Base-by-base conservation (phyloP, 92 coral and sea anemone genomes). In the Virgularia gustaviana region DNA sequence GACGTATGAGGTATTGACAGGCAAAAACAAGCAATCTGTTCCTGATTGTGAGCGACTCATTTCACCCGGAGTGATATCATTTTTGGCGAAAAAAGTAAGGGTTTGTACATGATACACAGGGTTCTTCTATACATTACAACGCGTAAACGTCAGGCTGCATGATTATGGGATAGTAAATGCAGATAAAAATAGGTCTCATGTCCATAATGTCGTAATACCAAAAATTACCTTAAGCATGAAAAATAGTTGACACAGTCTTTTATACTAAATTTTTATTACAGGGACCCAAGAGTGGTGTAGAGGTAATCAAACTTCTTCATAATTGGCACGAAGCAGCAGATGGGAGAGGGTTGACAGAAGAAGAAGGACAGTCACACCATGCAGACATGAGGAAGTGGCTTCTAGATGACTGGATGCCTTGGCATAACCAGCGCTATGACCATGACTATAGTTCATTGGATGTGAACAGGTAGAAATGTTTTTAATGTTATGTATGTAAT, bases 11-110 rank as follows among this genome's bases (percentile, higher is more conserved):
- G n/a, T n/a, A n/a, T n/a, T n/a, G n/a, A n/a, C n/a, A n/a, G n/a
- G n/a, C n/a, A n/a, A n/a, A n/a, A 84, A 81, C 72, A 84, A 88
- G 52, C 84, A 88, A 51, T 88, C 94, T 31, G 94, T 84, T 3
- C 94, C 84, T 0, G 87, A 88, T 45, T 88, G 94, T 49, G 86
- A 88, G 79, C 53, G 73, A 31, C 12, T 88, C 16, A 30, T 88
- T 19, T 77, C 74, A 11, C 84, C 76, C 16, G 86, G 88, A 19
- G 92, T 80, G 3, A 76, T 84, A 9, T n/a, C 61, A 0, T 83
- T 64, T 60, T 42, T 87, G 15, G 83, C n/a, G n/a, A n/a, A n/a
- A n/a, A n/a, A n/a, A n/a, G n/a, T n/a, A n/a, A n/a, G n/a, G n/a
- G n/a, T n/a, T n/a, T n/a, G n/a, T n/a, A n/a, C n/a, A n/a, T n/a